Conservation (phyloP, 2,888 invertebrate genomes). For the Silvanus unidentatus region DNA sequence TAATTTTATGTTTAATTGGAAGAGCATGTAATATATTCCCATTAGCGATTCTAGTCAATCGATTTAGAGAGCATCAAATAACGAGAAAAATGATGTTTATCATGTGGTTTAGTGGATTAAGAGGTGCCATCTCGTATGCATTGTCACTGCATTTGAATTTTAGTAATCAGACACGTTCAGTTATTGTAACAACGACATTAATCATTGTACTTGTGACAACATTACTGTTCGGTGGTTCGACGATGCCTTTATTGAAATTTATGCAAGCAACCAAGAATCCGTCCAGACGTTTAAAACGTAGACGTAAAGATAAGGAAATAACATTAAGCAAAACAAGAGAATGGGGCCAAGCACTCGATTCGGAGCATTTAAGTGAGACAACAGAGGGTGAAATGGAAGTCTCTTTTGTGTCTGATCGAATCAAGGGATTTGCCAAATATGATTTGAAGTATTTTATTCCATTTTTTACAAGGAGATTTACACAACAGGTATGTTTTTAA, state of each 20-base stretch:
- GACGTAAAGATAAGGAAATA: conserved; percentile 60
- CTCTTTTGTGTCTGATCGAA: conserved; percentile 71
- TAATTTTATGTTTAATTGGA: conserved; percentile 85
- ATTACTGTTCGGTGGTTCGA: conserved; percentile 91
- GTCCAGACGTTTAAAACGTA: conserved; percentile 52
- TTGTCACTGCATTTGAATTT: conserved; percentile 91
- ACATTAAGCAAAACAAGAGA: conserved; percentile 96
- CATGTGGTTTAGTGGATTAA: conserved; percentile 97
- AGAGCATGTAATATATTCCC: conserved; percentile 97
- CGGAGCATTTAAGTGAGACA: conserved; percentile 86
- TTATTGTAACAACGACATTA: conserved; percentile 96
- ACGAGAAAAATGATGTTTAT: conserved; percentile 98
- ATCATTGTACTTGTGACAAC: conserved; percentile 96
- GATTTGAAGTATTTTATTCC: conserved; percentile 93
- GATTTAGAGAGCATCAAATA: conserved; percentile 95
- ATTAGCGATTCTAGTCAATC: conserved; percentile 85
- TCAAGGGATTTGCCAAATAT: conserved; percentile 83
- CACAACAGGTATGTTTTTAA: conserved; percentile 66
- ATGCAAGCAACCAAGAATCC: conserved; percentile 64
- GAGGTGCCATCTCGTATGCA: conserved; percentile 98
- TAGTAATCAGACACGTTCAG: conserved; percentile 89
- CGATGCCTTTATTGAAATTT: conserved; percentile 94
- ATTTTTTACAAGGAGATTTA: conserved; percentile 92
- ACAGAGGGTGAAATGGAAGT: conserved; percentile 92
- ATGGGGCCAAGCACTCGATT: conserved; percentile 93